Conservation (phyloP, 1,140 invertebrate species). For the Megalonaias nervosa region DNA sequence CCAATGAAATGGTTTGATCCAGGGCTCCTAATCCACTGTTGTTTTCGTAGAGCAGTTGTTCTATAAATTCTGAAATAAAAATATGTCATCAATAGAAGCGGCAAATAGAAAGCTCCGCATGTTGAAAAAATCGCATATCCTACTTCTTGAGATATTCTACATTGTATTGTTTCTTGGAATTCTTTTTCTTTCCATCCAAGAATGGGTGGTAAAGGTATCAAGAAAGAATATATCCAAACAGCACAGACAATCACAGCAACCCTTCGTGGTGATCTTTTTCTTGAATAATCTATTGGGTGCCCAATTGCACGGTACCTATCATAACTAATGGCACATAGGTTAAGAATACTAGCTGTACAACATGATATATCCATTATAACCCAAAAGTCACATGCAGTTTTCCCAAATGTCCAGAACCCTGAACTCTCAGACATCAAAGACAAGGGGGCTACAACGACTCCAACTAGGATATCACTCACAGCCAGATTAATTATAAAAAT, state of each 20-base stretch:
- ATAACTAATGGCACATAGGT: slow-evolving; percentile 73
- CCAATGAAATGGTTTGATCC: slow-evolving; percentile 39
- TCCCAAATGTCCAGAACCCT: slow-evolving; percentile 68
- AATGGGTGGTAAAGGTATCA: slow-evolving; percentile 94
- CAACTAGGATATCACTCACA: slow-evolving; percentile 92
- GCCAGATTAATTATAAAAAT: slow-evolving; percentile 95
- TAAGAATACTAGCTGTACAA: slow-evolving; percentile 74
- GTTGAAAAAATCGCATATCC: slow-evolving; percentile 71
- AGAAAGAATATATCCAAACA: slow-evolving; percentile 90
- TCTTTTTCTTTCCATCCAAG: slow-evolving; percentile 83
- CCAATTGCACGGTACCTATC: slow-evolving; percentile 74
- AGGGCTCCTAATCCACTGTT: slow-evolving; percentile 58
- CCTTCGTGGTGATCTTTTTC: slow-evolving; percentile 88
- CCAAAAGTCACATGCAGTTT: slow-evolving; percentile 71
- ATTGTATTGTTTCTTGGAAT: slow-evolving; percentile 32
- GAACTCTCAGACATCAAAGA: slow-evolving; percentile 50
- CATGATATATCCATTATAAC: slow-evolving; percentile 72
- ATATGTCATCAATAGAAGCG: slow-evolving; percentile 69
- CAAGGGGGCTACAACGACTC: slow-evolving; percentile 68
- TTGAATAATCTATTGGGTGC: slow-evolving; percentile 74
- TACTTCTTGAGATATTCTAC: slow-evolving; percentile 62
- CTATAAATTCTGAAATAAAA: slow-evolving; percentile 70
- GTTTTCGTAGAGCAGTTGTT: slow-evolving; percentile 66
- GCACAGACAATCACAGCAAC: slow-evolving; percentile 89
- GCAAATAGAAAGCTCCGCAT: slow-evolving; percentile 71